These are phyloP conservation scores for Mamestra configurata DNA, from an alignment of 1,140 invertebrate genomes.

Conservation along the genomic window DNA sequence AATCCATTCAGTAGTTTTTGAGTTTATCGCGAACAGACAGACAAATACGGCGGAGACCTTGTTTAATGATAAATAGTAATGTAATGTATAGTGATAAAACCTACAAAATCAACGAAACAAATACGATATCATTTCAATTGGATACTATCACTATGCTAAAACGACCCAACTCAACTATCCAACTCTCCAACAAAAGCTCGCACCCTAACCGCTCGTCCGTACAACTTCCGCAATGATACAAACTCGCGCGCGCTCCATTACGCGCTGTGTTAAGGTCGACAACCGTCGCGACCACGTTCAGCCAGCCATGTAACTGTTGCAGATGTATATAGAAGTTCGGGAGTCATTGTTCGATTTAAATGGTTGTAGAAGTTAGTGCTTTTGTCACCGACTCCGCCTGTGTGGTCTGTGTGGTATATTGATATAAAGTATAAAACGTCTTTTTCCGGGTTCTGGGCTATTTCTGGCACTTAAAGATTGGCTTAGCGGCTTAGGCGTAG, in stretches of 20 bases:
- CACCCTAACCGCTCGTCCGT: constrained; percentile 4
- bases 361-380: not conserved
- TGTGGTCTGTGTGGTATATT: too few relatives aligned
- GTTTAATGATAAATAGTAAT: too few relatives aligned
- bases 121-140: not conserved
- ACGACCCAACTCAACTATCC: not conserved
- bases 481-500: too few relatives aligned
- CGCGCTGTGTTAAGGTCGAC: constrained; percentile 19
- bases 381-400: too few relatives aligned
- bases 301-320: constrained; percentile 13
- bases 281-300: constrained; percentile 23
- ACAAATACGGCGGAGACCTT: too few relatives aligned
- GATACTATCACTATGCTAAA: not conserved
- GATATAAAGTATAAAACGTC: too few relatives aligned
- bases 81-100: too few relatives aligned
- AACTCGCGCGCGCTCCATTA: constrained; percentile 24
- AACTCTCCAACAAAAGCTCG: not conserved
- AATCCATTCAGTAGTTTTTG: too few relatives aligned
- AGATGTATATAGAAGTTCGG: not conserved
- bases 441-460: too few relatives aligned
- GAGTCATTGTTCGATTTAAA: not conserved
- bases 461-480: too few relatives aligned
- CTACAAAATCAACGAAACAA: not conserved
- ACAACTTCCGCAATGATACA: constrained; percentile 26
- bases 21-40: too few relatives aligned